Conservation (phyloP, 2,113 vertebrate species). For the Benitochromis conjunctus region DNA sequence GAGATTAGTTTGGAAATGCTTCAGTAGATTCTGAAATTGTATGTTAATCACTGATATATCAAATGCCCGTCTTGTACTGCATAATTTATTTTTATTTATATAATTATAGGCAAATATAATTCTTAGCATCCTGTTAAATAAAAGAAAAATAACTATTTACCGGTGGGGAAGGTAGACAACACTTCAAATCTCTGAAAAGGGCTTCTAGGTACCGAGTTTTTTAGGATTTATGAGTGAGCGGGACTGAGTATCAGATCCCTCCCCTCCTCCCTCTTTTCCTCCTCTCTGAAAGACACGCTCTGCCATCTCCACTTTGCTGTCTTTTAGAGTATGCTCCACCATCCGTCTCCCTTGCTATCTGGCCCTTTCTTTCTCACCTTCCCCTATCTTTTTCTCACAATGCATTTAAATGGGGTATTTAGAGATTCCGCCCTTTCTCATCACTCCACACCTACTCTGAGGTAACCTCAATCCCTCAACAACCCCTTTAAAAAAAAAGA, state of each 20-base stretch:
- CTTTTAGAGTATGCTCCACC: constrained; percentile 50
- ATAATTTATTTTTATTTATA: not conserved
- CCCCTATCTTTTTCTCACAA: constrained; percentile 54
- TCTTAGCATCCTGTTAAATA: not conserved
- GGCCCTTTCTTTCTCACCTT: constrained; percentile 20
- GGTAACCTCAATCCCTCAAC: constrained; percentile 49
- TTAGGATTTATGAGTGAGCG: constrained; percentile 48
- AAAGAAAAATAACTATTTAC: not conserved
- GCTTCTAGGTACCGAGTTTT: not conserved
- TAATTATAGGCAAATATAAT: not conserved
- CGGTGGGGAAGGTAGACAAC: not conserved
- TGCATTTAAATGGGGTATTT: constrained; percentile 71
- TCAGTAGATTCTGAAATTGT: constrained; percentile 16
- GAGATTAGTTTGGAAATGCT: constrained; percentile 14
- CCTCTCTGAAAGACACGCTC: constrained; percentile 25
- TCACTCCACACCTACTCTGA: constrained; percentile 29
- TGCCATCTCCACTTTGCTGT: constrained; percentile 53
- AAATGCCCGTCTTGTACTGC: not conserved
- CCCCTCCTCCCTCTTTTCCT: not conserved
- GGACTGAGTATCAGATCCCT: constrained; percentile 23
- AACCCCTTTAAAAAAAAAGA: constrained; percentile 26
- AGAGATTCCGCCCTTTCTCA: constrained; percentile 41
- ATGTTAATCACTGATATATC: not conserved
- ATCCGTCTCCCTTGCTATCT: constrained; percentile 54
- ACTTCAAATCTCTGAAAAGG: constrained; percentile 4